phyloP scores from a whole-genome alignment of 2,797 vertebrate genomes.

The Anguilla anguilla region DNA sequence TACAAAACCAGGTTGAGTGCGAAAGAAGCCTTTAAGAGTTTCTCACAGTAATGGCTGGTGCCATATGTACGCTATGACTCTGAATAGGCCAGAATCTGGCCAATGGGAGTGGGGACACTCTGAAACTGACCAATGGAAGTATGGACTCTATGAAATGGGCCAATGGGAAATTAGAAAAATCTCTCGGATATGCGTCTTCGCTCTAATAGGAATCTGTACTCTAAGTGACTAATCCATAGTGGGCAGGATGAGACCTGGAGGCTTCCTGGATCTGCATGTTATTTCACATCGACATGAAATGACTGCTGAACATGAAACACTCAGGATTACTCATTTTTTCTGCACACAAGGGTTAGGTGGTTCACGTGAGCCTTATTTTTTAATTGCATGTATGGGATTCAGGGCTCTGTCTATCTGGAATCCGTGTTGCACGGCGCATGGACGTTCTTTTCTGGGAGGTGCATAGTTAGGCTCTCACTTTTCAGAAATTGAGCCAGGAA shows the following conservation, averaged over 20 bases:
- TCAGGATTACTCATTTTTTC: not conserved
- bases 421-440: too few relatives aligned
- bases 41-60: not conserved
- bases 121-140: not conserved
- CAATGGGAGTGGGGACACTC: not conserved
- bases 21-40: not conserved
- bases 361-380: not conserved
- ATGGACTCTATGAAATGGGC: not conserved
- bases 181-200: not conserved
- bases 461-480: too few relatives aligned
- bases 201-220: not conserved
- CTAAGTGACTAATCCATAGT: not conserved
- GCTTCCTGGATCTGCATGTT: not conserved
- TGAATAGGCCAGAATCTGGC: not conserved
- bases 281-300: not conserved
- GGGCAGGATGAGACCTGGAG: not conserved
- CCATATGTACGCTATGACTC: not conserved
- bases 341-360: not conserved
- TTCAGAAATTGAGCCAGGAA: too few relatives aligned
- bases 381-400: not conserved
- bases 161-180: not conserved
- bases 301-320: not conserved
- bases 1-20: not conserved
- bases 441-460: too few relatives aligned
- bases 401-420: not conserved